These are phyloP conservation scores for Drosophila nigritarsus DNA, from an alignment of 2,888 invertebrate species.

Conservation along the genomic window DNA sequence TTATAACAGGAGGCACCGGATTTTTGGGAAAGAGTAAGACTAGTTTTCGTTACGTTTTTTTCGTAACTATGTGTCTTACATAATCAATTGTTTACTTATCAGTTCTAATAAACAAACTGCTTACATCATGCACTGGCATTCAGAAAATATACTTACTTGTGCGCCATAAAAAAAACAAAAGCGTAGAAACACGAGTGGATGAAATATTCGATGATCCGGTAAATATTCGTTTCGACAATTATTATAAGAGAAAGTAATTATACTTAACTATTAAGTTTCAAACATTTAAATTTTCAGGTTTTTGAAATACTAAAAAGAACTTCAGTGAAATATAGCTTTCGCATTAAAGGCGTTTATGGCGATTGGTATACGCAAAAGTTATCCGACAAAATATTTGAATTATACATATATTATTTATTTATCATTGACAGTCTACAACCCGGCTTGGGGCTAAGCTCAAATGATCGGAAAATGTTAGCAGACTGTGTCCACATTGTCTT, in stretches of 20 bases:
- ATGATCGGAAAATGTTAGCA: conserved; percentile 38
- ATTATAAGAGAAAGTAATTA: not conserved
- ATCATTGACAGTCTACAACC: conserved; percentile 15
- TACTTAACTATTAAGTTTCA: too few relatives aligned
- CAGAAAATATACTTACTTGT: conserved; percentile 82
- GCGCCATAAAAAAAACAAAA: conserved; percentile 88
- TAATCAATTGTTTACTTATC: not conserved
- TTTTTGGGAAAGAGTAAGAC: conserved; percentile 28
- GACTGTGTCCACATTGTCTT: conserved; percentile 86
- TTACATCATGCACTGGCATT: conserved; percentile 16
- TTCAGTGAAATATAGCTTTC: conserved; percentile 6
- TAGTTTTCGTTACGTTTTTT: not conserved
- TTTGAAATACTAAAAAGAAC: conserved; percentile 9
- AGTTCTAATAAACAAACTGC: conserved; percentile 26
- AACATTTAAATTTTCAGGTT: conserved; percentile 3
- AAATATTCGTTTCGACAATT: not conserved
- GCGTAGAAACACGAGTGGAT: conserved; percentile 88
- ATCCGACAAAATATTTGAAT: not conserved
- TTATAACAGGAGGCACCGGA: conserved; percentile 87
- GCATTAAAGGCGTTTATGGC: conserved; percentile 20
- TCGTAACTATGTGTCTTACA: not conserved
- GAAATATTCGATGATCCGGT: conserved; percentile 78
- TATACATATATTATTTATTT: not conserved
- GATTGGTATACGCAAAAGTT: conserved; percentile 14
- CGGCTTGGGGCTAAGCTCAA: conserved; percentile 5